A percentile compares a stretch with the other conserved stretches of the same genome.
Conservation (phyloP, 2,888 invertebrate species). For the Lymantria dispar region DNA sequence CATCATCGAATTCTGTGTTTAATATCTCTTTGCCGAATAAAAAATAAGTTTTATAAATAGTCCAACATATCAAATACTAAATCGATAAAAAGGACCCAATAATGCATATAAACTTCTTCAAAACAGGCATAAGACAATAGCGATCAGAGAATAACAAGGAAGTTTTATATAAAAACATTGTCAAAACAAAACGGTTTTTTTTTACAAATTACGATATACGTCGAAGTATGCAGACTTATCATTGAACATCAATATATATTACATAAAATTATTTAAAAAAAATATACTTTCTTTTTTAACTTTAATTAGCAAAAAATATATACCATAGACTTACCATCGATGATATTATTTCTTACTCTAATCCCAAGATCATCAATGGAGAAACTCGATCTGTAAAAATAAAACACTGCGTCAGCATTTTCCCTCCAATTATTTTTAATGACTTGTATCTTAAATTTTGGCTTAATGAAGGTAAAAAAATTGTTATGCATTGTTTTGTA, state of each 20-base stretch:
- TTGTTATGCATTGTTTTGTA: not conserved
- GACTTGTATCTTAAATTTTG: conserved; percentile 39
- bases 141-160: no score
- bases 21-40: not conserved
- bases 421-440: conserved; percentile 60
- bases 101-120: not conserved
- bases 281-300: not conserved
- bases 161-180: no score
- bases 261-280: not conserved
- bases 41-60: not conserved
- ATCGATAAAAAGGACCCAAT: no score
- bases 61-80: not conserved
- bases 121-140: no score
- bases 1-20: not conserved
- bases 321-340: conserved; percentile 17
- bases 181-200: no score
- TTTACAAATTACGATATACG: no score
- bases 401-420: conserved; percentile 23
- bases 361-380: conserved; percentile 10
- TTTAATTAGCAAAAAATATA: not conserved
- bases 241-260: no score
- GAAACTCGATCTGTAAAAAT: conserved; percentile 48
- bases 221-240: no score
- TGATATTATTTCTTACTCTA: conserved; percentile 6
- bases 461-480: conserved; percentile 6